Conservation (phyloP, 2,888 invertebrate genomes). For the Leptopterna dolabrata region DNA sequence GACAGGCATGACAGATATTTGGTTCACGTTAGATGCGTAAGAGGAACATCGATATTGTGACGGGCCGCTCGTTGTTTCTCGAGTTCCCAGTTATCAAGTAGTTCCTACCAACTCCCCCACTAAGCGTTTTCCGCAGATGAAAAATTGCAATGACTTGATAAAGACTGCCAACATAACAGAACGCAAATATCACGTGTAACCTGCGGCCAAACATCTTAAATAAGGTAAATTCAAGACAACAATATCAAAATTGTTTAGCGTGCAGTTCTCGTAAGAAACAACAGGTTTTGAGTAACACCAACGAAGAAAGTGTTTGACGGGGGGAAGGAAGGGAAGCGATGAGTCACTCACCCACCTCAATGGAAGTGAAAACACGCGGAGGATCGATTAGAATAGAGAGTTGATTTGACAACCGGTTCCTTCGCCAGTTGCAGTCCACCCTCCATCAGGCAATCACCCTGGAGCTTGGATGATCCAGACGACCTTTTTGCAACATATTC, state of each 20-base stretch:
- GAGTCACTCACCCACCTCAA: slow-evolving; percentile 32
- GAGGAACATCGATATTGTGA: no score
- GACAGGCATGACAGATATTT: no score
- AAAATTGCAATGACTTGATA: background rate
- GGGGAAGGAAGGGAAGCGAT: slow-evolving; percentile 8
- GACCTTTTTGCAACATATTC: background rate
- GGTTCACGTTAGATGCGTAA: no score
- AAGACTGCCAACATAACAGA: background rate
- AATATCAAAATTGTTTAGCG: slow-evolving; percentile 6
- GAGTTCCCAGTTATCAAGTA: no score
- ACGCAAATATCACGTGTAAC: background rate
- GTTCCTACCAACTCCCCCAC: no score
- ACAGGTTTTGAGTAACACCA: background rate
- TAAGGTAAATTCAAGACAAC: background rate
- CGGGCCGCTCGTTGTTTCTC: no score
- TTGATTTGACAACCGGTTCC: slow-evolving; percentile 41
- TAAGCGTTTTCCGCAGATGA: background rate
- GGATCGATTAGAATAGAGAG: slow-evolving; percentile 43
- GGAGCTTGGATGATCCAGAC: background rate
- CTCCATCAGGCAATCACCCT: background rate
- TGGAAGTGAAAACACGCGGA: slow-evolving; percentile 32
- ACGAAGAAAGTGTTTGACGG: slow-evolving; percentile 15
- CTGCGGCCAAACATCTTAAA: background rate
- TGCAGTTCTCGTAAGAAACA: background rate
- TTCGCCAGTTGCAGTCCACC: background rate